phyloP scores from a whole-genome alignment of 2,888 invertebrate species.

The Lasioglossum leucozonium region DNA sequence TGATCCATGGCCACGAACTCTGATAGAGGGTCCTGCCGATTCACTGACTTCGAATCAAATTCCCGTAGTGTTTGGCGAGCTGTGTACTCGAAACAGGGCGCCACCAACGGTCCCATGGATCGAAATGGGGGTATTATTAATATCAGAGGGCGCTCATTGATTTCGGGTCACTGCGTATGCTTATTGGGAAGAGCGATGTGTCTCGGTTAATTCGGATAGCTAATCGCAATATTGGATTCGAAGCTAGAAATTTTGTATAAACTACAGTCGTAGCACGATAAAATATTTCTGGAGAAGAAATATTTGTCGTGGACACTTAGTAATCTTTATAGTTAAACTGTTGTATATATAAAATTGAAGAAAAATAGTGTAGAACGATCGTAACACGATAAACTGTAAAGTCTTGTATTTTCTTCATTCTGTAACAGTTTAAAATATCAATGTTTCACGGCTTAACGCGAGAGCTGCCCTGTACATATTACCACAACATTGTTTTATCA shows the following conservation, averaged over 20 bases:
- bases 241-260: background rate
- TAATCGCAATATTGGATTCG: background rate
- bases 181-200: background rate
- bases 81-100: background rate
- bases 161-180: slow-evolving; percentile 2
- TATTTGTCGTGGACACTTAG: too few species aligned
- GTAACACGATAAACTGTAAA: background rate
- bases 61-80: background rate
- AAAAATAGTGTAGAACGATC: background rate
- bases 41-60: background rate
- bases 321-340: background rate
- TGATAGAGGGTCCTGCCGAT: background rate
- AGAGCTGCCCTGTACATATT: background rate
- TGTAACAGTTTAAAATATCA: background rate
- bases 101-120: background rate
- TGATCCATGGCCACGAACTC: background rate
- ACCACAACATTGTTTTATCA: background rate
- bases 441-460: background rate
- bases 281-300: background rate
- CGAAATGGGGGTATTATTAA: slow-evolving; percentile 5
- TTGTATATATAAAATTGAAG: background rate
- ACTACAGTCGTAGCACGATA: background rate
- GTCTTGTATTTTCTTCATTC: background rate
- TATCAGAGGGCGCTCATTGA: background rate
- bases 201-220: background rate